These are phyloP conservation scores for Punctoribates punctum DNA, from an alignment of 2,888 invertebrate genomes.

Conservation along the genomic window DNA sequence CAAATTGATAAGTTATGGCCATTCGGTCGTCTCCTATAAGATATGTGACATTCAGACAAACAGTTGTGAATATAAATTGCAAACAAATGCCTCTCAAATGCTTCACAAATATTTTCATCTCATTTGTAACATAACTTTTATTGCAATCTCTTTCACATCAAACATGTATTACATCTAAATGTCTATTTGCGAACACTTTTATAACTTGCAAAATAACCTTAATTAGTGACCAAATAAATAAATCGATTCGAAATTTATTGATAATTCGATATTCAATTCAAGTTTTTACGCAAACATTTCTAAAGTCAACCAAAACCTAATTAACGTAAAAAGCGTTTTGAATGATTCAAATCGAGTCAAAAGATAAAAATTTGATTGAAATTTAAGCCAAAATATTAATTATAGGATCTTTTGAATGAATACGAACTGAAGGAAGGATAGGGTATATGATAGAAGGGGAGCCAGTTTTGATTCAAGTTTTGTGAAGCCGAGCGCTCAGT, in stretches of 20 bases:
- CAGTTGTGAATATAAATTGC: slow-evolving; percentile 18
- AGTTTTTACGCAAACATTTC: too few species aligned
- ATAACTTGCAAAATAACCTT: too few species aligned
- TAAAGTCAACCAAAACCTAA: too few species aligned
- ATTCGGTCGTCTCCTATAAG: neutral
- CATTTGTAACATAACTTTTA: slow-evolving; percentile 11
- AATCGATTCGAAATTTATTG: too few species aligned
- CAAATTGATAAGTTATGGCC: slow-evolving; percentile 23
- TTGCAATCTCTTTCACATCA: neutral
- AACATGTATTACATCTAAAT: slow-evolving; percentile 5
- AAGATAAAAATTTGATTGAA: too few species aligned
- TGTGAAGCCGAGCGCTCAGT: neutral
- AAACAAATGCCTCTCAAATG: neutral
- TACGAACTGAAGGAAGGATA: neutral
- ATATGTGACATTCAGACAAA: slow-evolving; percentile 15
- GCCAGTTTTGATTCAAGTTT: neutral
- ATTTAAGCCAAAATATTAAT: too few species aligned
- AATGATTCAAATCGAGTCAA: too few species aligned
- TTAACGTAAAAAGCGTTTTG: too few species aligned
- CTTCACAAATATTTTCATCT: slow-evolving; percentile 7
- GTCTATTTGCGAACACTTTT: neutral
- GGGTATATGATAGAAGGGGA: neutral
- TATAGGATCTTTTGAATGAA: neutral
- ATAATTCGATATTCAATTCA: too few species aligned
- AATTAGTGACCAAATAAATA: too few species aligned